These are phyloP conservation scores for Macrosiphum euphorbiae DNA, from an alignment of 2,888 invertebrate genomes.

Conservation along the genomic window DNA sequence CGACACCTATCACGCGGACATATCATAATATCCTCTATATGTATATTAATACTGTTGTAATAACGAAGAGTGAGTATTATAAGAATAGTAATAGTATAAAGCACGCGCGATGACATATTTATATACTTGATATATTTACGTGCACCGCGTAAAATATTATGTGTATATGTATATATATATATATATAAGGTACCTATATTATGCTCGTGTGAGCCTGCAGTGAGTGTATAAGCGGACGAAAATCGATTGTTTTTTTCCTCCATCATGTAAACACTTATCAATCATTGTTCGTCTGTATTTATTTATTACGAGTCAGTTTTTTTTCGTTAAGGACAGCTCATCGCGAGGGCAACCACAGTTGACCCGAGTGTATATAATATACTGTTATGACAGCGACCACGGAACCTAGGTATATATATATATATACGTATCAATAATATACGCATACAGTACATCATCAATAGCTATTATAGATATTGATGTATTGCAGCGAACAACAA, in stretches of 20 bases:
- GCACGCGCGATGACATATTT: background rate
- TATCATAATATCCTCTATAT: background rate
- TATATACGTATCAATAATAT: background rate
- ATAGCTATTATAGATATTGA: background rate
- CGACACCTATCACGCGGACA: conserved; percentile 48
- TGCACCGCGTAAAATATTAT: background rate
- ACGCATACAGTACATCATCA: background rate
- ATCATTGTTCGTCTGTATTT: conserved; percentile 41
- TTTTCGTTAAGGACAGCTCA: background rate
- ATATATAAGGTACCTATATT: background rate
- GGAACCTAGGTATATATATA: background rate
- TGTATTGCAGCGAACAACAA: background rate
- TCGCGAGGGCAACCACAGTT: conserved; percentile 29
- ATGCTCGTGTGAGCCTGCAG: background rate
- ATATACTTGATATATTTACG: background rate
- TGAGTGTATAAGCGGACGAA: background rate
- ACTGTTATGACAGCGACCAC: conserved; percentile 41
- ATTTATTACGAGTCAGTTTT: conserved; percentile 34
- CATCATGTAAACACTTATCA: conserved; percentile 57
- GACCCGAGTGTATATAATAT: conserved; percentile 19
- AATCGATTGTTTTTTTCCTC: conserved; percentile 6
- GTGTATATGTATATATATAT: background rate
- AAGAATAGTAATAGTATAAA: background rate
- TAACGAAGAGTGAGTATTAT: background rate
- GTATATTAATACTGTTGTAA: background rate